These are phyloP conservation scores for Agonopterix arenella DNA, from an alignment of 2,888 invertebrate genomes.

Conservation along the genomic window DNA sequence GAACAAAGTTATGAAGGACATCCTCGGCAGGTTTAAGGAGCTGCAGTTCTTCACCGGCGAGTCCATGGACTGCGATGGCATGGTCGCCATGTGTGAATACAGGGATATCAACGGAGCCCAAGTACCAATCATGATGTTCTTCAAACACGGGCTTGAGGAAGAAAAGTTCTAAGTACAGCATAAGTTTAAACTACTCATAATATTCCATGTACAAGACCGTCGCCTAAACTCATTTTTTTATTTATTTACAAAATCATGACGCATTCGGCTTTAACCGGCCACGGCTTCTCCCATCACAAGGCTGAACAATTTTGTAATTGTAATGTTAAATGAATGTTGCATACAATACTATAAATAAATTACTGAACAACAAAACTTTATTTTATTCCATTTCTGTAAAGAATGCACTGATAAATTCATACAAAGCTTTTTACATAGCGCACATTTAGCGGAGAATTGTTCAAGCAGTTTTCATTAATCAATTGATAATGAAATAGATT, in stretches of 20 bases:
- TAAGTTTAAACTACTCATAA: constrained; percentile 52
- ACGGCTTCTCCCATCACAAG: constrained; percentile 66
- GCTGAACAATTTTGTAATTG: constrained; percentile 73
- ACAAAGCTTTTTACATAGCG: no score
- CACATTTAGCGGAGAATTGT: no score
- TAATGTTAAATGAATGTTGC: constrained; percentile 61
- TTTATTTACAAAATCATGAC: constrained; percentile 70
- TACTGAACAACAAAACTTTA: constrained; percentile 42
- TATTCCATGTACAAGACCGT: constrained; percentile 44
- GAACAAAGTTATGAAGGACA: constrained; percentile 95
- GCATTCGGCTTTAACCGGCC: constrained; percentile 52
- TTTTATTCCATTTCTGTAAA: neutral
- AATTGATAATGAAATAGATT: no score
- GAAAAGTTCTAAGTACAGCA: constrained; percentile 89
- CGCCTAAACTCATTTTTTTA: constrained; percentile 56
- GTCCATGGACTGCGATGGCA: constrained; percentile 95
- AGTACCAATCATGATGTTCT: constrained; percentile 94
- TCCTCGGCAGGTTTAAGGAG: constrained; percentile 93
- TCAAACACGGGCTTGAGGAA: constrained; percentile 96
- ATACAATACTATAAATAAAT: constrained; percentile 58
- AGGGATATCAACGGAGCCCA: constrained; percentile 90
- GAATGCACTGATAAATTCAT: neutral
- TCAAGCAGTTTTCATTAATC: no score
- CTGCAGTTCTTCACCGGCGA: constrained; percentile 95
- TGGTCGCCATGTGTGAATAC: constrained; percentile 96